These are phyloP conservation scores for Pipa parva DNA, from an alignment of 2,113 vertebrate species.

Conservation along the genomic window DNA sequence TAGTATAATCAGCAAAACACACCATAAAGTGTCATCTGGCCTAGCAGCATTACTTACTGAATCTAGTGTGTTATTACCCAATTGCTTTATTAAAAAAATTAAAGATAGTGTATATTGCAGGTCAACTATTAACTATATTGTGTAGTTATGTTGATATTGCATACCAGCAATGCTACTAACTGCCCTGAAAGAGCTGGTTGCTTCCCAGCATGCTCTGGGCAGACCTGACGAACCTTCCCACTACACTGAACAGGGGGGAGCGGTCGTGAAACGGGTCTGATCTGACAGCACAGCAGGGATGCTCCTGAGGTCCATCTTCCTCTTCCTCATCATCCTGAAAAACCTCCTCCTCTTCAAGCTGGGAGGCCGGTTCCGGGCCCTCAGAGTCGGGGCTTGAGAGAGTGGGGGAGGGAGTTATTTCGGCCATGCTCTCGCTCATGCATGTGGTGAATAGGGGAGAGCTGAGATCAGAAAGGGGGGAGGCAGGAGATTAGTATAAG, in stretches of 20 bases:
- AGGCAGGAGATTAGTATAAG: conserved; percentile 77
- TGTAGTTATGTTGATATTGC: not conserved
- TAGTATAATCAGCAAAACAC: too few relatives aligned
- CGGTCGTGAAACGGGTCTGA: conserved; percentile 98
- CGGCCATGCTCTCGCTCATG: conserved; percentile 97
- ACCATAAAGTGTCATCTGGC: too few relatives aligned
- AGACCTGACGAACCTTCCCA: conserved; percentile 99
- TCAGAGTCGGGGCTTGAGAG: conserved; percentile 92
- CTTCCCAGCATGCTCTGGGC: conserved; percentile 91
- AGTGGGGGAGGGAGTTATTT: conserved; percentile 95
- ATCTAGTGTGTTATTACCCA: too few relatives aligned
- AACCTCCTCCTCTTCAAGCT: conserved; percentile 82
- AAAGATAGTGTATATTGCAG: conserved; percentile 9
- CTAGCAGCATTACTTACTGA: too few relatives aligned
- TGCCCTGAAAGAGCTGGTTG: conserved; percentile 93
- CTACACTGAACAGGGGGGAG: conserved; percentile 98
- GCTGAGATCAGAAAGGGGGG: conserved; percentile 86
- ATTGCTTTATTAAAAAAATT: not conserved
- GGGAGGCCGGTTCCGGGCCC: conserved; percentile 90
- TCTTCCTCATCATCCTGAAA: conserved; percentile 76
- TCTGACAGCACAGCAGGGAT: conserved; percentile 84
- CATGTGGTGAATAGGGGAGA: conserved; percentile 98
- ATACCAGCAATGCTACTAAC: not conserved
- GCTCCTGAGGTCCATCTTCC: conserved; percentile 92
- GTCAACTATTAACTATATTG: not conserved